phyloP scores from a whole-genome alignment of 2,797 vertebrate genomes.

The Eulemur rubriventer region DNA sequence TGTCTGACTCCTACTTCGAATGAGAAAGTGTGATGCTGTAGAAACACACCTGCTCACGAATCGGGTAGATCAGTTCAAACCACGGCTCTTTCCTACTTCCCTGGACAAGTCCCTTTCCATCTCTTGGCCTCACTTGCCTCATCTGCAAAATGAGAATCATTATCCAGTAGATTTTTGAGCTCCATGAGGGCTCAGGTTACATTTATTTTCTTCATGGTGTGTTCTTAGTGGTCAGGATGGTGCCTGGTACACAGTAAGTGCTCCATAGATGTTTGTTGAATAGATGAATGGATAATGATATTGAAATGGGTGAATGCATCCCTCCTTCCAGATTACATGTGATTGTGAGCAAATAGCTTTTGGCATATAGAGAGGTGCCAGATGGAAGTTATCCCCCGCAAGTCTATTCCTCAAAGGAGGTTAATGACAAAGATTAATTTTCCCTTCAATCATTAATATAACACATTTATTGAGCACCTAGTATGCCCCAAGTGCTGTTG shows the following conservation, averaged over 20 bases:
- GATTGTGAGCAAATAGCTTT: neutral
- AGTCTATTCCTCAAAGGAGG: neutral
- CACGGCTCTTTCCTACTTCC: neutral
- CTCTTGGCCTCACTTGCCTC: neutral
- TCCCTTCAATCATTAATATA: neutral
- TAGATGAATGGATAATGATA: neutral
- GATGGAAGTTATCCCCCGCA: neutral
- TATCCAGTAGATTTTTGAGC: neutral
- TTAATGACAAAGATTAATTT: neutral
- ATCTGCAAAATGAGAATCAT: neutral
- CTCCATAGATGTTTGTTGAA: neutral
- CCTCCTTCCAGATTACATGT: neutral
- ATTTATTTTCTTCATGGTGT: neutral
- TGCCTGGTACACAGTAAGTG: neutral
- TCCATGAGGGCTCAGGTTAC: rapidly evolving
- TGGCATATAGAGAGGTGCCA: neutral
- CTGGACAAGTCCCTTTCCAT: neutral
- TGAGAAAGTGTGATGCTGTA: neutral
- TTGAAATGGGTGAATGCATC: neutral
- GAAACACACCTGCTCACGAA: neutral
- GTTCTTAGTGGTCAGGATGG: neutral
- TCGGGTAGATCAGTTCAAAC: neutral
- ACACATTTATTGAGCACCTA: neutral
- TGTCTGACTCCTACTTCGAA: neutral
- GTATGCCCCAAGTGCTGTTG: neutral